Evolutionary conservation across 1,140 invertebrate genomes (phyloP).

Genomic region (Tribolium madens): DNA sequence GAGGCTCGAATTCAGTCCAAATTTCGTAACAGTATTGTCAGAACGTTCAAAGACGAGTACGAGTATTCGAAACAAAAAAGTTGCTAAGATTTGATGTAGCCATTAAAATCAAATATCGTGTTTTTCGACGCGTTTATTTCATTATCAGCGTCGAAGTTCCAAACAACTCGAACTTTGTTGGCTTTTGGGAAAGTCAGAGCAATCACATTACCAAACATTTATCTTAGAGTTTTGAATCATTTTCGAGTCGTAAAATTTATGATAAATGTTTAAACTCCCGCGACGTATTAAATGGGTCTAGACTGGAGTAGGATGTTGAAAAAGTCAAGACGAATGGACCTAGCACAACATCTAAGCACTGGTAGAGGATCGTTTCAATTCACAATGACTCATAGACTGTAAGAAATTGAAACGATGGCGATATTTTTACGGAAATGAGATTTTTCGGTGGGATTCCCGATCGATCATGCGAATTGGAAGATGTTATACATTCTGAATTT

Average conservation of each 20-base stretch:
- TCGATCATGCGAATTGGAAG: conserved; percentile 38
- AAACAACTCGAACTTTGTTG: conserved; percentile 19
- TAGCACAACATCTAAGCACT: not conserved
- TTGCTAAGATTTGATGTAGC: not conserved
- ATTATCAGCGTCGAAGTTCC: not conserved
- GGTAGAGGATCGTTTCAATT: conserved; percentile 25
- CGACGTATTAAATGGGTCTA: conserved; percentile 36
- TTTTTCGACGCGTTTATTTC: conserved; percentile 15
- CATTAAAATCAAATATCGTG: conserved; percentile 25
- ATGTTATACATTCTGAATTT: conserved; percentile 34
- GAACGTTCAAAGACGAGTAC: not conserved
- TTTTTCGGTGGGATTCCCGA: conserved; percentile 35
- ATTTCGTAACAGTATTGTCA: not conserved
- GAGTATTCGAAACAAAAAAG: not conserved
- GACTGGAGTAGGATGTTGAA: conserved; percentile 12
- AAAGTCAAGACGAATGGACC: conserved; percentile 21
- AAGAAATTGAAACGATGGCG: conserved; percentile 35
- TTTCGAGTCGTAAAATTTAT: conserved; percentile 24
- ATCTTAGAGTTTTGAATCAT: conserved; percentile 22
- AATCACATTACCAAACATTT: conserved; percentile 18
- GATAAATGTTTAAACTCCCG: conserved; percentile 35
- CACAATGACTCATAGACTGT: conserved; percentile 26
- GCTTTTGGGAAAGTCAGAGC: conserved; percentile 10
- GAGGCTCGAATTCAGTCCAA: not conserved
- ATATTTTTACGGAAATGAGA: conserved; percentile 38